A percentile compares a stretch with the other conserved stretches of the same genome.
Evolutionary conservation across 2,113 vertebrate genomes (phyloP).

Genomic region (Lepisosteus osseus): DNA sequence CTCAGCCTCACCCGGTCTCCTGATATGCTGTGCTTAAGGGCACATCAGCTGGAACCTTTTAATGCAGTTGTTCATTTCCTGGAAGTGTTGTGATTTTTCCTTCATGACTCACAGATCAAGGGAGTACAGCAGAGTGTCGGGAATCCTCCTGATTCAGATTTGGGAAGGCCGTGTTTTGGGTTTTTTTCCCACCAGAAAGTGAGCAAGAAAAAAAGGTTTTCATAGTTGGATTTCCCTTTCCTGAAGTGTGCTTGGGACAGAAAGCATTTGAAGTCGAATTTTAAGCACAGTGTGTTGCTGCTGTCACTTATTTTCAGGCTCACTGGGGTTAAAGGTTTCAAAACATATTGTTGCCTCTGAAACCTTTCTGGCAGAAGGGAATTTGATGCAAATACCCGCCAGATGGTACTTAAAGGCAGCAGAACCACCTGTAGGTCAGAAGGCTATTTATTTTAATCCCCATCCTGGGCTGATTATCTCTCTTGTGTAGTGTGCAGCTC

Average conservation of each 20-base stretch:
- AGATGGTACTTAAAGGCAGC: constrained; percentile 9
- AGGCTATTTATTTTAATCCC: constrained; percentile 16
- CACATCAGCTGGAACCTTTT: not conserved
- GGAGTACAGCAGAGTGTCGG: not conserved
- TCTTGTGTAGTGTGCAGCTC: not conserved
- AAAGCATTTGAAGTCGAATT: not conserved
- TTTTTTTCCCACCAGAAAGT: not conserved
- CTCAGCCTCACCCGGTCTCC: not conserved
- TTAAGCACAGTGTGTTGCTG: not conserved
- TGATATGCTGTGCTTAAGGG: not conserved
- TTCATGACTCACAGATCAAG: not conserved
- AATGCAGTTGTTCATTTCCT: not conserved
- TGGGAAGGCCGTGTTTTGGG: not conserved
- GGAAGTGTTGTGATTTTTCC: not conserved
- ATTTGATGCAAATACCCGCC: not conserved
- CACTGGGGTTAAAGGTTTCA: not conserved
- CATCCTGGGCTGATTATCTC: not conserved
- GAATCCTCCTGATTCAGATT: not conserved
- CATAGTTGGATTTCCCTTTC: not conserved
- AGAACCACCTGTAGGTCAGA: not conserved
- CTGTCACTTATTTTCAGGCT: not conserved
- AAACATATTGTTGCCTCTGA: not conserved
- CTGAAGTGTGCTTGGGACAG: too few relatives aligned
- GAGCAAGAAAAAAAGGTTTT: not conserved
- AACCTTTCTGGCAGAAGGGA: not conserved